A percentile compares a stretch with the other conserved stretches of the same genome.
Evolutionary conservation across 53 echinoderm and acorn worm genomes (phyloP).

Genomic region (Echinarachnius parma): DNA sequence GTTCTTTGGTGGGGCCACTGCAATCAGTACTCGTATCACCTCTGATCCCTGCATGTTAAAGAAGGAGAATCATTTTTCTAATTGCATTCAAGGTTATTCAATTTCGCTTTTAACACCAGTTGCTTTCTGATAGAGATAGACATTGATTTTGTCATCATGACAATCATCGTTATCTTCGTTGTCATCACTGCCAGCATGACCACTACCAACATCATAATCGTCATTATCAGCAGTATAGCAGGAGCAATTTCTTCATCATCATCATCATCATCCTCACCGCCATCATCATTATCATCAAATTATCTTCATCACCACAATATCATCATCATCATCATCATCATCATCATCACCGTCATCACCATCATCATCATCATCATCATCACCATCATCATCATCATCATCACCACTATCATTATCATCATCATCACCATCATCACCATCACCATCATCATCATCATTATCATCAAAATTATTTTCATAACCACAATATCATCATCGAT

Average conservation of each 20-base stretch:
- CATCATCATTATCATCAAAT: too few relatives aligned
- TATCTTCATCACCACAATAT: not conserved
- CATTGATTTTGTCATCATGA: too few relatives aligned
- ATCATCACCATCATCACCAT: not conserved
- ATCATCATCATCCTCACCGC: too few relatives aligned
- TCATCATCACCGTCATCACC: conserved; percentile 16
- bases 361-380: conserved; percentile 24
- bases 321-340: conserved; percentile 18
- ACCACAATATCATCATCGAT: too few relatives aligned
- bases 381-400: conserved; percentile 21
- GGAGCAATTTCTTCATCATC: too few relatives aligned
- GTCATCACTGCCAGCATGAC: too few relatives aligned
- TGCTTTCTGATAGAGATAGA: too few relatives aligned
- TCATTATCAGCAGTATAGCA: too few relatives aligned
- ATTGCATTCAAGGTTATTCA: too few relatives aligned
- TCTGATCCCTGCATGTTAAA: conserved; percentile 42
- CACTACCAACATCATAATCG: too few relatives aligned
- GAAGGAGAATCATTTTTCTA: not conserved
- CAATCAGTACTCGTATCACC: conserved; percentile 55
- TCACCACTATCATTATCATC: conserved; percentile 13
- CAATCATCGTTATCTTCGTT: too few relatives aligned
- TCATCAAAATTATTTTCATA: not conserved
- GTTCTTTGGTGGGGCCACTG: conserved; percentile 56
- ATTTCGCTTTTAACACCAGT: too few relatives aligned
- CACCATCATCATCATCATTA: not conserved